Percentiles rank a stretch among this genome's conserved stretches.
phyloP scores from a whole-genome alignment of 35 echinoderm and acorn worm genomes.

The Diadema setosum region DNA sequence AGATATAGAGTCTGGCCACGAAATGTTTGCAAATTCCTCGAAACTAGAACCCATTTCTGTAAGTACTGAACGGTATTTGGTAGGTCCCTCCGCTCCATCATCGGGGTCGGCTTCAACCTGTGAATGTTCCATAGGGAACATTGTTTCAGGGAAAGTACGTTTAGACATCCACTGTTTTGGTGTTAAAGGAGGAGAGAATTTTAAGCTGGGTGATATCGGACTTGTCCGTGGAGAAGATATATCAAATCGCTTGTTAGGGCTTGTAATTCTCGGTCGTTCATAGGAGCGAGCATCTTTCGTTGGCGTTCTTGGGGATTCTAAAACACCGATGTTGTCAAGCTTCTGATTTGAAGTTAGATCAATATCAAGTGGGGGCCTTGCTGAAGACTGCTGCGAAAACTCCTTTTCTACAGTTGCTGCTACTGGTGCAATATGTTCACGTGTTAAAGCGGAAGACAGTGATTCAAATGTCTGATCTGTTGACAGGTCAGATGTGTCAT shows the following conservation, averaged over 20 bases:
- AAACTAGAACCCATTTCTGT: slow-evolving; percentile 51
- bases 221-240: slow-evolving; percentile 53
- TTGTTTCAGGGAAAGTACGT: slow-evolving; percentile 56
- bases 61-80: slow-evolving; percentile 22
- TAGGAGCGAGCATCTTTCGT: slow-evolving; percentile 12
- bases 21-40: slow-evolving; percentile 34
- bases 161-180: slow-evolving; percentile 60
- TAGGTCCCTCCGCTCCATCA: slow-evolving; percentile 4
- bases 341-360: background rate
- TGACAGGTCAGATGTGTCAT: background rate
- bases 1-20: background rate
- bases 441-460: slow-evolving; percentile 15
- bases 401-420: slow-evolving; percentile 18
- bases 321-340: slow-evolving; percentile 5
- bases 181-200: slow-evolving; percentile 79
- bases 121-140: slow-evolving; percentile 55
- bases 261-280: slow-evolving; percentile 54
- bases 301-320: slow-evolving; percentile 64
- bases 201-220: slow-evolving; percentile 51
- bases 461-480: slow-evolving; percentile 24
- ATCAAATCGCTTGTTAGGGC: slow-evolving; percentile 56
- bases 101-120: slow-evolving; percentile 21
- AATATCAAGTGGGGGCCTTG: background rate
- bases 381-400: background rate
- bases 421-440: slow-evolving; percentile 2